Conservation (phyloP, 2,797 vertebrate species). For the Anguilla megastoma region DNA sequence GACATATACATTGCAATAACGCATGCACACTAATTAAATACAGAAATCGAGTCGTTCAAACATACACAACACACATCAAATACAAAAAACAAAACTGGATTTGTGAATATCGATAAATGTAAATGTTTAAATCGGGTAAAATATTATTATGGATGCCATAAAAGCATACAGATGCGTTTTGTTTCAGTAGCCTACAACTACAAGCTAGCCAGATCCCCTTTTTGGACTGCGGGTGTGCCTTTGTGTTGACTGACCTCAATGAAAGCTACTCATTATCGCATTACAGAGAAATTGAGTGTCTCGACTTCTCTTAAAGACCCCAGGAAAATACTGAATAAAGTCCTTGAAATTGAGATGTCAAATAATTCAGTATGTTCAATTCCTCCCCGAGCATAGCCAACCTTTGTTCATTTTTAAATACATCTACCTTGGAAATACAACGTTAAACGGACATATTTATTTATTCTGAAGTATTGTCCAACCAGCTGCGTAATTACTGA, state of each 20-base stretch:
- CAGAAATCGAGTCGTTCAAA: too few species aligned
- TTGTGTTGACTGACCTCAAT: conserved; percentile 47
- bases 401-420: neutral
- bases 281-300: conserved; percentile 51
- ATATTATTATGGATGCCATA: neutral
- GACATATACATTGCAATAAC: too few species aligned
- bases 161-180: neutral
- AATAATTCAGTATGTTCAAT: neutral
- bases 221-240: neutral
- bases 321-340: conserved; percentile 60
- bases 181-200: neutral
- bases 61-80: neutral
- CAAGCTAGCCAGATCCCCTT: neutral
- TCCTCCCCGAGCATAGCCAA: neutral
- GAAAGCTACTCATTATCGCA: conserved; percentile 54
- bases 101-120: neutral
- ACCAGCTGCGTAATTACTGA: neutral
- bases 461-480: neutral
- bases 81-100: neutral
- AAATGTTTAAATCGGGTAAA: neutral
- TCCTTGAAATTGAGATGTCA: conserved; percentile 48
- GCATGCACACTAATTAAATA: too few species aligned
- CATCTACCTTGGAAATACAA: neutral
- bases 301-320: conserved; percentile 59
- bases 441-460: neutral